Evolutionary conservation across 2,113 vertebrate genomes (phyloP).

Genomic region (Eleginops maclovinus): DNA sequence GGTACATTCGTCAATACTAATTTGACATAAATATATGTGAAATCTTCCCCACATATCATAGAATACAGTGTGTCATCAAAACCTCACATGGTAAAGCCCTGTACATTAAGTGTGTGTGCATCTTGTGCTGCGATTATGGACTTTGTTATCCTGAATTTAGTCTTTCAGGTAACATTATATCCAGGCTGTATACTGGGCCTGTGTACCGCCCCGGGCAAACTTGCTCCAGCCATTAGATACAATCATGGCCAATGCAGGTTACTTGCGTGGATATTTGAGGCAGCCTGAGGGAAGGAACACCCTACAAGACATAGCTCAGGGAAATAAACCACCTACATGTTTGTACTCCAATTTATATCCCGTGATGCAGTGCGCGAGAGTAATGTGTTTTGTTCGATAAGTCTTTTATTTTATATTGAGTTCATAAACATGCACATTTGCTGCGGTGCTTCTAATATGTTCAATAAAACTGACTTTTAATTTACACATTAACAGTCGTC

Average conservation of each 20-base stretch:
- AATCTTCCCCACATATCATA: background rate
- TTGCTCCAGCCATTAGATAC: background rate
- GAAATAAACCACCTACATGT: fast-evolving
- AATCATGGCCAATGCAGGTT: background rate
- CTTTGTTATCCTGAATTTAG: background rate
- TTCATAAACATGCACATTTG: background rate
- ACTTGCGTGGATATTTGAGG: background rate
- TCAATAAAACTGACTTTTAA: background rate
- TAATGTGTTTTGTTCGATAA: background rate
- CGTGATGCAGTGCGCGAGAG: conserved; percentile 66
- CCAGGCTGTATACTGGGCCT: background rate
- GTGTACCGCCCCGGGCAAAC: background rate
- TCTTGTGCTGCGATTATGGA: fast-evolving
- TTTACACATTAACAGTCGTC: background rate
- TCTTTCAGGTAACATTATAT: background rate
- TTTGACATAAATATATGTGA: background rate
- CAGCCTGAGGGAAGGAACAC: background rate
- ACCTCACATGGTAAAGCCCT: background rate
- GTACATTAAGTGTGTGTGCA: background rate
- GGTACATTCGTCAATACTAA: background rate
- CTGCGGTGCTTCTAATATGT: fast-evolving
- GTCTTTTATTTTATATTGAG: background rate
- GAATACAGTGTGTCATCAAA: background rate
- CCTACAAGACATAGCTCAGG: conserved; percentile 36
- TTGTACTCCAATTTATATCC: conserved; percentile 17